Conservation (phyloP, 2,797 vertebrate species). For the Brachymystax lenok region DNA sequence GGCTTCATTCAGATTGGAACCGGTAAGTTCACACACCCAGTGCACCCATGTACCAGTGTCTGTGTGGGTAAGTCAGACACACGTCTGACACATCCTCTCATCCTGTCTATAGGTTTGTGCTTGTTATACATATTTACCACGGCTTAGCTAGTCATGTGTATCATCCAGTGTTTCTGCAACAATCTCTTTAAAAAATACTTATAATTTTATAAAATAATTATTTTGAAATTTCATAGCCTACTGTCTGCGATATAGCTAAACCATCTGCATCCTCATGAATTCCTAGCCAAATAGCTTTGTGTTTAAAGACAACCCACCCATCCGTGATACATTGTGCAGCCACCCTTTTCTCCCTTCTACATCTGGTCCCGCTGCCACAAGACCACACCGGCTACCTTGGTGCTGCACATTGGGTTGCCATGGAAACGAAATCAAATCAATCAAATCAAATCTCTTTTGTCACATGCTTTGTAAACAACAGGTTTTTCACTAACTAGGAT, state of each 20-base stretch:
- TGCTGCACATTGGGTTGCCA: conserved; percentile 55
- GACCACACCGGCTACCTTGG: conserved; percentile 49
- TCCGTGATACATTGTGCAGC: conserved; percentile 18
- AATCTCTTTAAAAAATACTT: no score
- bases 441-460: no score
- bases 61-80: neutral
- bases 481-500: conserved; percentile 10
- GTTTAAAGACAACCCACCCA: conserved; percentile 11
- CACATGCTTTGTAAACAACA: no score
- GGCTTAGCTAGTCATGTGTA: neutral
- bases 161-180: neutral
- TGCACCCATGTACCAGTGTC: neutral
- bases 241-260: neutral
- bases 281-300: conserved; percentile 42
- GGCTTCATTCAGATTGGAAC: conserved; percentile 75
- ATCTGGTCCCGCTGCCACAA: conserved; percentile 51
- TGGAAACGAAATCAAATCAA: conserved; percentile 53
- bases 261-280: neutral
- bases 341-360: conserved; percentile 26
- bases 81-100: neutral
- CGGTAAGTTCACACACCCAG: conserved; percentile 62
- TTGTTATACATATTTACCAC: neutral
- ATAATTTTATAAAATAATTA: no score
- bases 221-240: neutral
- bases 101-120: neutral